Percentiles rank a stretch among this genome's conserved stretches.
Evolutionary conservation across 1,140 invertebrate species (phyloP).

Genomic region (Drosophila fuyamai): DNA sequence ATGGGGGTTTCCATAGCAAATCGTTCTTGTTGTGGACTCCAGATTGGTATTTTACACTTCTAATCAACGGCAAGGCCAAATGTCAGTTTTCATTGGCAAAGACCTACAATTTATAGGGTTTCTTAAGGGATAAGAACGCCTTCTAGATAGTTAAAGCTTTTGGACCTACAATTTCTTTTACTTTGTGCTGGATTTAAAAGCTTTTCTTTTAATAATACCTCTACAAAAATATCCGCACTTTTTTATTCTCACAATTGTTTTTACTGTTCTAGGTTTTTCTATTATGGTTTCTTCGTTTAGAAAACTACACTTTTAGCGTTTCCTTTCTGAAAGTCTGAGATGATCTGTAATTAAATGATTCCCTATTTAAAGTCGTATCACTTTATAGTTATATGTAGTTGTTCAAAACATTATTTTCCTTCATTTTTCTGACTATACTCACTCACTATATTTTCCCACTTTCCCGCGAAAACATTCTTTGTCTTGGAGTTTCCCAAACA

Average conservation of each 20-base stretch:
- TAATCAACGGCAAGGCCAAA: slow-evolving; percentile 21
- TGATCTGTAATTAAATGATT: too few relatives aligned
- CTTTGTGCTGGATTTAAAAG: not conserved
- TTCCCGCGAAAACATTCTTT: slow-evolving; percentile 13
- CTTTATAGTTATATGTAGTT: too few relatives aligned
- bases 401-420: too few relatives aligned
- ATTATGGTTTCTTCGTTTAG: not conserved
- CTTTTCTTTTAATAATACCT: not conserved
- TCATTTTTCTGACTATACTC: too few relatives aligned
- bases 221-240: not conserved
- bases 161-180: slow-evolving; percentile 1
- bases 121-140: not conserved
- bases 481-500: slow-evolving; percentile 12
- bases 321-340: too few relatives aligned
- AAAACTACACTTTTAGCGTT: too few relatives aligned
- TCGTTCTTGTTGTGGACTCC: slow-evolving; percentile 26
- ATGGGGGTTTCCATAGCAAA: slow-evolving; percentile 6
- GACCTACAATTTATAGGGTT: slow-evolving; percentile 26
- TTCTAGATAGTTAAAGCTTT: not conserved
- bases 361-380: too few relatives aligned
- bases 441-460: too few relatives aligned
- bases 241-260: too few relatives aligned
- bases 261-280: too few relatives aligned
- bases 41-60: slow-evolving; percentile 14
- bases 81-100: slow-evolving; percentile 30